Base-by-base conservation (phyloP, 2,888 invertebrate species). In the Drosophila subsilvestris region DNA sequence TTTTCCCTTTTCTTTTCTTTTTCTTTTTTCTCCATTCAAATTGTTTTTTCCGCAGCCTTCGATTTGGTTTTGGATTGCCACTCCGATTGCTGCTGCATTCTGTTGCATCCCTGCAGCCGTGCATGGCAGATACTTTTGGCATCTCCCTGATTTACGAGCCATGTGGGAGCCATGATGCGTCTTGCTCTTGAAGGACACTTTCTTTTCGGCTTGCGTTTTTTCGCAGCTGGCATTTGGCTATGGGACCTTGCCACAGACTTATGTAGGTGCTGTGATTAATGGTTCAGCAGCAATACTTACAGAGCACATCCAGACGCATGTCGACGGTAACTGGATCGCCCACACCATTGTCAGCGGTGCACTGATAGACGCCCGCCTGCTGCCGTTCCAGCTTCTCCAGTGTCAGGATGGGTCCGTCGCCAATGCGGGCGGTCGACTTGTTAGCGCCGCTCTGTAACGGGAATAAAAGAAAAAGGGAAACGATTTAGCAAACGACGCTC, bases 311-410 rank as follows among this genome's bases (percentile, higher is more conserved):
- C 54, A 95, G 91, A 74, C 94, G 93, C 91, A 95, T 95, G 90
- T 95, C 94, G 0, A 94, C 94, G n/a, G 94, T 94, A 8, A 94
- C 93, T 1, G 95, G 94, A 27, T 94, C 94, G 0, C 95, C 95
- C 17, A 95, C 95, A 12, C 95, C 95, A 80, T 95, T 95, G 91
- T 94, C 94, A 9, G 95, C 95, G 9, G 94, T 94, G 81, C 95
- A 95, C 44, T 94, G 94, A 92, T 95, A 95, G 51, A 94, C 93
- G 7, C 95, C 95, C 61, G 94, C 94, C 88, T 95, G 94, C 63
- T 93, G 93, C 10, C 95, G 91, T 91, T 95, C 95, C 74, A 95
- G 92, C 57, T 94, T 92, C 32, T 95, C 94, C 81, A 95, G 91
- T 74, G 94, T 94, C 29, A 95, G 92, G 80, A 94, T 94, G 3